Percentiles rank a stretch among this genome's conserved stretches.
phyloP scores from a whole-genome alignment of 2,888 invertebrate genomes.

The Aproaerema taeniolella region DNA sequence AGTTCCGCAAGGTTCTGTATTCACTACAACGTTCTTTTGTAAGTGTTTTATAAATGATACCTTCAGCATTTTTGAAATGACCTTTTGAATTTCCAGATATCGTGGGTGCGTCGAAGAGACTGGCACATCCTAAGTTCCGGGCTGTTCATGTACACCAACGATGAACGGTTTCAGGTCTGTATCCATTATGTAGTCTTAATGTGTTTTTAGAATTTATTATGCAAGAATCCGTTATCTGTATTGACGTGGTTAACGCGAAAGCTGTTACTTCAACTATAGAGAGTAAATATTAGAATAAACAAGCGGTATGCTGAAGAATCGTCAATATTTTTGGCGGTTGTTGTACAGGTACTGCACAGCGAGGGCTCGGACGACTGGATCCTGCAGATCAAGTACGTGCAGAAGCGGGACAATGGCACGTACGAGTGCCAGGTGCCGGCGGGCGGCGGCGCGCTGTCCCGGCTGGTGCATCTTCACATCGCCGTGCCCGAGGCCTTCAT shows the following conservation, averaged over 20 bases:
- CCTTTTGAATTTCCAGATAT: too few relatives aligned
- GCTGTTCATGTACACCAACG: constrained; percentile 93
- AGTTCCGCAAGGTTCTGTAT: too few relatives aligned
- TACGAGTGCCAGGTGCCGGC: constrained; percentile 97
- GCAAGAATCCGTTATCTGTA: too few relatives aligned
- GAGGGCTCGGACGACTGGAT: constrained; percentile 95
- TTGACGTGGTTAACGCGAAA: too few relatives aligned
- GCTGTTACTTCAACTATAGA: too few relatives aligned
- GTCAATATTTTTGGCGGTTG: too few relatives aligned
- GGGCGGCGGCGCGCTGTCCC: constrained; percentile 88
- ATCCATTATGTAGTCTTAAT: not conserved
- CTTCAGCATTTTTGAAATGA: too few relatives aligned
- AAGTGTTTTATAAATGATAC: too few relatives aligned
- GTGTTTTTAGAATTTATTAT: not conserved
- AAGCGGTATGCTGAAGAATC: too few relatives aligned
- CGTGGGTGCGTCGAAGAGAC: constrained; percentile 94
- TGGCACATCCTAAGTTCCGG: constrained; percentile 96
- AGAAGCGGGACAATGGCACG: constrained; percentile 92
- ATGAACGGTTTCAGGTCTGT: constrained; percentile 84
- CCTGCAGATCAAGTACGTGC: constrained; percentile 93
- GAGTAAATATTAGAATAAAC: too few relatives aligned
- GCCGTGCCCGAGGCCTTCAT: constrained; percentile 94
- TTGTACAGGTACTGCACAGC: constrained; percentile 81
- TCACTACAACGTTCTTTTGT: too few relatives aligned
- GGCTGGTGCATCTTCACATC: constrained; percentile 92